Base-by-base conservation (phyloP, 2,888 invertebrate genomes). In the Watsonalla cultraria region DNA sequence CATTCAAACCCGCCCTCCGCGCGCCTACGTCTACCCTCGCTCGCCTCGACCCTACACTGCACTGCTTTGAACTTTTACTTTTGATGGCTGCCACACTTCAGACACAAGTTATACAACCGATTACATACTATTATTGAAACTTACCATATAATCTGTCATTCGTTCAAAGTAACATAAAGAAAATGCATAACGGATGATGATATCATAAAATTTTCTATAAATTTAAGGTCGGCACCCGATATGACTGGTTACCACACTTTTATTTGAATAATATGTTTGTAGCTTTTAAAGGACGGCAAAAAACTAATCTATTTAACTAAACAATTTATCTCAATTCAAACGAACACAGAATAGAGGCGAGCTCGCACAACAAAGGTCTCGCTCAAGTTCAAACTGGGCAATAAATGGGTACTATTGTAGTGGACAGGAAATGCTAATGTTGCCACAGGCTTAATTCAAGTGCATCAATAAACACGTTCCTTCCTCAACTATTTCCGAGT, bases 1-100 rank as follows among this genome's bases (percentile, higher is more conserved):
- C 42, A 42, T 11, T 42, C 42, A 42, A 42, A 42, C 64, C 79
- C 69, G 77, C 69, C 65, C 66, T 80, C 66, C 73, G 64, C 74
- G 66, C 79, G 70, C 80, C 68, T 61, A 51, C 66, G 58, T 59
- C 56, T 65, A 42, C 42, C 8, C 42, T 11, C 42, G 2, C 9
- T 6, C 8, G 11, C 42, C 42, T 42, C 42, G 14, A 49, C 53
- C 47, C 46, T 46, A n/a, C 34, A 5, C 47, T 34, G 9, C 9
- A 34, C 14, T 11, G 11, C 42, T 8, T 42, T 72, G 63, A 77
- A 72, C 72, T 71, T 72, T 71, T 71, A 67, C 66, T 68, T 54
- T 48, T 51, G 58, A 57, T 62, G 54, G 13, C 14, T 9, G 14
- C 35, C 34, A 8, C 37, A 37, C 37, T 7, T 11, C 24, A 8